These are phyloP conservation scores for Choristoneura rosaceana DNA, from an alignment of 2,888 invertebrate genomes.

Conservation along the genomic window DNA sequence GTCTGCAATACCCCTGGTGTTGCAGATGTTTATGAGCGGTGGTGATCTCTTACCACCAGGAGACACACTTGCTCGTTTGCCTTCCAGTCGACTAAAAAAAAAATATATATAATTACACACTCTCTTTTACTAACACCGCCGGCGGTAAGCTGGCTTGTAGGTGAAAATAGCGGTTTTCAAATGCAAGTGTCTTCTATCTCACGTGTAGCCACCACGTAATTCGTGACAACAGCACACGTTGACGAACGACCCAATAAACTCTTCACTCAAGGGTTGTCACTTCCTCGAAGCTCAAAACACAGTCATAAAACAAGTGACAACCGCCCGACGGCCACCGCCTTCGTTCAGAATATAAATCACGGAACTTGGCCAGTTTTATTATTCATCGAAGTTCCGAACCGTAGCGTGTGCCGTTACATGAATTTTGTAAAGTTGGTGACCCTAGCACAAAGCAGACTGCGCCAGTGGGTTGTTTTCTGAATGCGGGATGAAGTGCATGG, in stretches of 20 bases:
- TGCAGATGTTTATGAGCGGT: too few relatives aligned
- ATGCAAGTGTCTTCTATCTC: neutral
- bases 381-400: slow-evolving; percentile 39
- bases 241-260: too few relatives aligned
- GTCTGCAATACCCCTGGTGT: too few relatives aligned
- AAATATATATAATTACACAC: too few relatives aligned
- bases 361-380: slow-evolving; percentile 34
- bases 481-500: neutral
- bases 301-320: slow-evolving; percentile 34
- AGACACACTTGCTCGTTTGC: too few relatives aligned
- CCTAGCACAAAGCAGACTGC: slow-evolving; percentile 5
- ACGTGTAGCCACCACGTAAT: neutral
- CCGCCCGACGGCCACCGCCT: slow-evolving; percentile 8
- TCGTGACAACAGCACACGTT: too few relatives aligned
- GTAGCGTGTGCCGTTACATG: slow-evolving; percentile 36
- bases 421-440: slow-evolving; percentile 38
- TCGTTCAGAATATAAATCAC: slow-evolving; percentile 30
- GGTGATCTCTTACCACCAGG: too few relatives aligned
- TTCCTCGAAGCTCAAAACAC: neutral
- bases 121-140: too few relatives aligned
- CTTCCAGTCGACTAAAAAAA: too few relatives aligned
- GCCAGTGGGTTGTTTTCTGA: slow-evolving; percentile 6
- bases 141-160: too few relatives aligned
- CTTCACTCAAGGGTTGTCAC: neutral
- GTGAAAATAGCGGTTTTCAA: neutral